phyloP scores from a whole-genome alignment of 2,888 invertebrate genomes.

The Polymixis flavicincta region DNA sequence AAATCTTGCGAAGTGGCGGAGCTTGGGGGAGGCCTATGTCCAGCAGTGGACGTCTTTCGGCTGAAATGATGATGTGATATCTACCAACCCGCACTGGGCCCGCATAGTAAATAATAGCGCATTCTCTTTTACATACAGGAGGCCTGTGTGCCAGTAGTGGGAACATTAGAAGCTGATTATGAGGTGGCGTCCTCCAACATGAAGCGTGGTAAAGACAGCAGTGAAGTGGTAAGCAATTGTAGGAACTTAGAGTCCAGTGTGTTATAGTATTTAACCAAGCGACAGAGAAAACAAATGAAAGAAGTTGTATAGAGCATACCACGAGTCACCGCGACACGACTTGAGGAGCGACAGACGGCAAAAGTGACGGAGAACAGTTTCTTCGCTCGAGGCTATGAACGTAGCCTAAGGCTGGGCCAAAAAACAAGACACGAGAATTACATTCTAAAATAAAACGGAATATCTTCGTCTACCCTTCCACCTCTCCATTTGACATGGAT shows the following conservation, averaged over 20 bases:
- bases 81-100: no score
- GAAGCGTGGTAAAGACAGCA: background rate
- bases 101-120: no score
- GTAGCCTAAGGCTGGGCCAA: background rate
- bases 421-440: background rate
- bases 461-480: background rate
- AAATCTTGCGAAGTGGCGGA: no score
- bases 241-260: background rate
- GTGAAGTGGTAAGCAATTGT: background rate
- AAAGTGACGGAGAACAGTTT: no score
- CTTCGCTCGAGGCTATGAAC: background rate
- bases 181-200: no score
- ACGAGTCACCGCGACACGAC: no score
- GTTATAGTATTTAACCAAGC: background rate
- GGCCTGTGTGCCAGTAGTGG: no score
- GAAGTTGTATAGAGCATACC: background rate
- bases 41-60: no score
- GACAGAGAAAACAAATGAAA: background rate
- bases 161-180: no score
- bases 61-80: no score
- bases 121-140: no score
- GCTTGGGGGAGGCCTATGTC: no score
- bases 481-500: slow-evolving; percentile 25
- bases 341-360: background rate
- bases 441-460: background rate